Evolutionary conservation across 1,140 invertebrate genomes (phyloP).

Genomic region (Drosophila obscura): DNA sequence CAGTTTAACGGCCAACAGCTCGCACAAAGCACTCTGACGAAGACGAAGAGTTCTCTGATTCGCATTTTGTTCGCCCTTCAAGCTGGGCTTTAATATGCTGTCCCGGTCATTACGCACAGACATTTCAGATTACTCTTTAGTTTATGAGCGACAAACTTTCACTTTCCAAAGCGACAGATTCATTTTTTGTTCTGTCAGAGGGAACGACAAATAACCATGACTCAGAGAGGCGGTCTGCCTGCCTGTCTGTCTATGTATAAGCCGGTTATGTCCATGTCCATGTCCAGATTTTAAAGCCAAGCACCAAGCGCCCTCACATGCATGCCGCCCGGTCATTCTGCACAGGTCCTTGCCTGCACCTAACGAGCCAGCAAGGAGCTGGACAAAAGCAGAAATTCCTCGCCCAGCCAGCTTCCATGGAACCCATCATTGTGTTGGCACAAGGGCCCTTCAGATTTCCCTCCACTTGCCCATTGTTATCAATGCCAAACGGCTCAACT

Average conservation of each 20-base stretch:
- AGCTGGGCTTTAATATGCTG: slow-evolving; percentile 27
- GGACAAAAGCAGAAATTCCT: slow-evolving; percentile 25
- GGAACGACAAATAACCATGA: slow-evolving; percentile 36
- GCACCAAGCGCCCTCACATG: slow-evolving; percentile 28
- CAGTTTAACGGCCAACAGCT: slow-evolving; percentile 49
- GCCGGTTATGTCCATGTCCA: slow-evolving; percentile 32
- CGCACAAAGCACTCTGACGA: slow-evolving; percentile 18
- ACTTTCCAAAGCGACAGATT: slow-evolving; percentile 46
- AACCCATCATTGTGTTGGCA: slow-evolving; percentile 28
- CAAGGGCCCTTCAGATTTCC: slow-evolving; percentile 5
- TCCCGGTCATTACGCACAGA: slow-evolving; percentile 53
- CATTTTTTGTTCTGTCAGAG: slow-evolving; percentile 8
- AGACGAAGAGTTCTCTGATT: slow-evolving; percentile 31
- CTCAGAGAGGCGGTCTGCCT: slow-evolving; percentile 5
- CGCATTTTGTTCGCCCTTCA: not conserved
- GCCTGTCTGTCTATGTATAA: not conserved
- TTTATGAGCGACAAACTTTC: slow-evolving; percentile 55
- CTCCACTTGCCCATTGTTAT: not conserved
- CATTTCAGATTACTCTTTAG: slow-evolving; percentile 53
- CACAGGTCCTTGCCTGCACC: slow-evolving; percentile 53
- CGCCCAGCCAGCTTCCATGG: slow-evolving; percentile 31
- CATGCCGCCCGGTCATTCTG: slow-evolving; percentile 50
- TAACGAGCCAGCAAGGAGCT: slow-evolving; percentile 55
- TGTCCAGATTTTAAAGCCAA: slow-evolving; percentile 57
- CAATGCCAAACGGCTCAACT: slow-evolving; percentile 3